Conservation (phyloP, 2,888 invertebrate genomes). For the Cremastinae sp. region DNA sequence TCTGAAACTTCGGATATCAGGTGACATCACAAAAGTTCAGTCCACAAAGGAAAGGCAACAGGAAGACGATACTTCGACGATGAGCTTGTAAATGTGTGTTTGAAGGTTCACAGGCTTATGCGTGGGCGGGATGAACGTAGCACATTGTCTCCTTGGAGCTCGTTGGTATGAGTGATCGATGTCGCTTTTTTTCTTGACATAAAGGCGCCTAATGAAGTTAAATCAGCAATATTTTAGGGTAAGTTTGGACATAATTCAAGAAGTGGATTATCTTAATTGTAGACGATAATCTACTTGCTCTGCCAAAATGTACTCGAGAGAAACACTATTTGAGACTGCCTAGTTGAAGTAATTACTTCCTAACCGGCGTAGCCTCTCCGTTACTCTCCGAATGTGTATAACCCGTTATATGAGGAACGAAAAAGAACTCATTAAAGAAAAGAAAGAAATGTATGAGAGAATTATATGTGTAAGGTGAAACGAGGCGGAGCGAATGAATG, state of each 20-base stretch:
- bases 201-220: no score
- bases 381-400: constrained; percentile 39
- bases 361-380: constrained; percentile 36
- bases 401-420: constrained; percentile 28
- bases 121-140: constrained; percentile 13
- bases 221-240: no score
- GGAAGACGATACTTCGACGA: constrained; percentile 12
- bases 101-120: no score
- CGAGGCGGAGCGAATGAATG: no score
- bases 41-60: constrained; percentile 6
- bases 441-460: neutral
- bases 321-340: constrained; percentile 3
- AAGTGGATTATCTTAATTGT: no score
- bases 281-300: no score
- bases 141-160: constrained; percentile 34
- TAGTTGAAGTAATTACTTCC: constrained; percentile 58
- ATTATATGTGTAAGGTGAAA: neutral
- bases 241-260: no score
- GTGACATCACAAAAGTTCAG: constrained; percentile 23
- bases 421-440: constrained; percentile 11
- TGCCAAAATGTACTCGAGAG: no score
- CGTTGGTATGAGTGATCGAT: neutral
- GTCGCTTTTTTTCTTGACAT: no score
- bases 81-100: constrained; percentile 28
- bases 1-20: constrained; percentile 28